Evolutionary conservation across 2,113 vertebrate genomes (phyloP).

Genomic region (Nerophis lumbriciformis): DNA sequence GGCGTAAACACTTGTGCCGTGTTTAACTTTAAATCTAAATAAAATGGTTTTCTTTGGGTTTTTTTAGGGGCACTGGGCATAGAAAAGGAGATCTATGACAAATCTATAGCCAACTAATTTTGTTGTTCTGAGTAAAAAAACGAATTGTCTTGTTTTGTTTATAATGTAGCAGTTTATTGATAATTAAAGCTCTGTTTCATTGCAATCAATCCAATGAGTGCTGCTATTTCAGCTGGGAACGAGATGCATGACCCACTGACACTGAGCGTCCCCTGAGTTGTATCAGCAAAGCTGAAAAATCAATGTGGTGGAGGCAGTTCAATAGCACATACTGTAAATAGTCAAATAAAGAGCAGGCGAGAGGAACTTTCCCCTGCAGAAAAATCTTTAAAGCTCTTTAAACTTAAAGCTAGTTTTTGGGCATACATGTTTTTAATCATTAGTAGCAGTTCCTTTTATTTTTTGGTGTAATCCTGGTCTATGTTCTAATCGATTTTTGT

Average conservation of each 20-base stretch:
- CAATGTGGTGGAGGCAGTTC: background rate
- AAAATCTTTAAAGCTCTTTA: background rate
- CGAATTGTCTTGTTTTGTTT: too few species aligned
- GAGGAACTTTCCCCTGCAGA: background rate
- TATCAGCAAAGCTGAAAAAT: background rate
- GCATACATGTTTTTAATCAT: background rate
- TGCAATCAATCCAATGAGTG: background rate
- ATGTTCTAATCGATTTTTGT: too few species aligned
- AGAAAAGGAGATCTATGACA: too few species aligned
- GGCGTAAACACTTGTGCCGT: too few species aligned
- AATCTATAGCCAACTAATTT: too few species aligned
- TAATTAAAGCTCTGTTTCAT: background rate
- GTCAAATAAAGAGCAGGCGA: background rate
- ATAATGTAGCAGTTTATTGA: background rate
- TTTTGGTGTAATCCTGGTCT: too few species aligned
- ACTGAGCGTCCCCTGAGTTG: background rate
- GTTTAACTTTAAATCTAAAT: too few species aligned
- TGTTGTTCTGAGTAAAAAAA: too few species aligned
- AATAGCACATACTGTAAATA: background rate
- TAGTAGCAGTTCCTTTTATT: background rate
- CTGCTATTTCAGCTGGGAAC: background rate
- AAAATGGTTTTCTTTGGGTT: too few species aligned
- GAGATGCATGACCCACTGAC: background rate
- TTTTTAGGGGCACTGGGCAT: too few species aligned
- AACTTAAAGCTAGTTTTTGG: background rate